Conservation (phyloP, 1,140 invertebrate species). For the Caenorhabditis latens region DNA sequence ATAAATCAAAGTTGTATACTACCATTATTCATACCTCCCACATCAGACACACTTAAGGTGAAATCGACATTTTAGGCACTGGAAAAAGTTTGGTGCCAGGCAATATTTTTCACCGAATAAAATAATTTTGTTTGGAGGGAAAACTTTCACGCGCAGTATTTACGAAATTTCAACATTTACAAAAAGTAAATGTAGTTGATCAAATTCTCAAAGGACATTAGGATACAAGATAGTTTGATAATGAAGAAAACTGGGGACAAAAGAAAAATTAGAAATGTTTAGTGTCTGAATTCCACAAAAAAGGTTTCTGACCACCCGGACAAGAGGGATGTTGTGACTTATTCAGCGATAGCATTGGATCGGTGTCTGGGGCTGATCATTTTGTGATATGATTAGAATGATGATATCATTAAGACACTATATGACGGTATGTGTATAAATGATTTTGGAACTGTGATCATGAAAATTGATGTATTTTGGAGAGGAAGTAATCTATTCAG, state of each 20-base stretch:
- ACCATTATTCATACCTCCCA: slow-evolving; percentile 1
- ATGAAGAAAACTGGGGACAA: background rate
- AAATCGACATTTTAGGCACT: background rate
- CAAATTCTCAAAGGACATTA: too few relatives aligned
- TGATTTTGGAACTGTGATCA: background rate
- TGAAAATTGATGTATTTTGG: background rate
- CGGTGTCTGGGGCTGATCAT: background rate
- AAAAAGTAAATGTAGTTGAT: too few relatives aligned
- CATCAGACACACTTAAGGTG: background rate
- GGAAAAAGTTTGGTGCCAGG: background rate
- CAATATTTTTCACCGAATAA: background rate
- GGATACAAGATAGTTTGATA: too few relatives aligned
- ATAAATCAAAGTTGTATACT: slow-evolving; percentile 44
- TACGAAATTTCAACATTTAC: too few relatives aligned
- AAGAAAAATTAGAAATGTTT: background rate
- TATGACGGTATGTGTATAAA: background rate
- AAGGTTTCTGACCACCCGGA: background rate
- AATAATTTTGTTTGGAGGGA: too few relatives aligned
- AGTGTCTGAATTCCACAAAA: background rate
- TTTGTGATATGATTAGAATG: slow-evolving; percentile 8
- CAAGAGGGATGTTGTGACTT: background rate
- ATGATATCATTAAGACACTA: background rate
- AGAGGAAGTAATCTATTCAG: too few relatives aligned
- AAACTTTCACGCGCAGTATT: too few relatives aligned
- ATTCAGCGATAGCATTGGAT: background rate